Percentiles rank a stretch among this genome's conserved stretches.
These are phyloP conservation scores for Macrotrachela quadricornifera DNA, from an alignment of 1,140 invertebrate genomes.

Conservation along the genomic window DNA sequence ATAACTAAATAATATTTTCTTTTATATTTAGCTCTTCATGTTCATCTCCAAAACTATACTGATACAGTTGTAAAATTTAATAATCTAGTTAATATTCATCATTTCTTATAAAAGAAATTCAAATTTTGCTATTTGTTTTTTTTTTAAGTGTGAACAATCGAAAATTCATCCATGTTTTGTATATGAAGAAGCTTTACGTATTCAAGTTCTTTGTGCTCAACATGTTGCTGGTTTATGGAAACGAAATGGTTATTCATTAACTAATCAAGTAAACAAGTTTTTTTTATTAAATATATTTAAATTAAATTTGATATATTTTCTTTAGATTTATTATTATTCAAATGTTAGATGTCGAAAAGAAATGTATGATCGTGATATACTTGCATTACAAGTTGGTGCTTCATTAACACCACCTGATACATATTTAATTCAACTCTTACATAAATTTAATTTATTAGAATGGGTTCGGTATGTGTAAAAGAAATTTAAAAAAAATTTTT, in stretches of 20 bases:
- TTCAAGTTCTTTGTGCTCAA: slow-evolving; percentile 34
- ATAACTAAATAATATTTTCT: too few relatives aligned
- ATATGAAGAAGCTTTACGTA: slow-evolving; percentile 30
- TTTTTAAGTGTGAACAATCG: too few relatives aligned
- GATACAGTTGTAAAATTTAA: too few relatives aligned
- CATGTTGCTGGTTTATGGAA: slow-evolving; percentile 91
- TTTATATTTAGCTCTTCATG: too few relatives aligned
- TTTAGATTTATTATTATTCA: slow-evolving; percentile 58
- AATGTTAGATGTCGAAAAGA: slow-evolving; percentile 81
- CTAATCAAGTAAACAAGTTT: slow-evolving; percentile 47
- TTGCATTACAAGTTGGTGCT: slow-evolving; percentile 52
- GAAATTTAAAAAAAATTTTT: background rate
- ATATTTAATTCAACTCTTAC: slow-evolving; percentile 72
- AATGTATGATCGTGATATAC: slow-evolving; percentile 83
- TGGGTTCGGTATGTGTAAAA: background rate
- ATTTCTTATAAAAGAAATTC: too few relatives aligned
- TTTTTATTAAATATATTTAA: too few relatives aligned
- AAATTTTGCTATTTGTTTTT: too few relatives aligned
- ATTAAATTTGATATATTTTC: too few relatives aligned
- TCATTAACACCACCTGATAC: slow-evolving; percentile 42
- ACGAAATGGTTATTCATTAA: slow-evolving; percentile 78
- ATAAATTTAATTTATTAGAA: slow-evolving; percentile 55
- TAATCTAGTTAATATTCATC: too few relatives aligned
- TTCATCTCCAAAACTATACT: too few relatives aligned
- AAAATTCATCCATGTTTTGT: too few relatives aligned